Evolutionary conservation across 92 coral and sea anemone species (phyloP), one percentile per base, ranked within the genome.

Genomic region (Palythoa heliodiscus): DNA sequence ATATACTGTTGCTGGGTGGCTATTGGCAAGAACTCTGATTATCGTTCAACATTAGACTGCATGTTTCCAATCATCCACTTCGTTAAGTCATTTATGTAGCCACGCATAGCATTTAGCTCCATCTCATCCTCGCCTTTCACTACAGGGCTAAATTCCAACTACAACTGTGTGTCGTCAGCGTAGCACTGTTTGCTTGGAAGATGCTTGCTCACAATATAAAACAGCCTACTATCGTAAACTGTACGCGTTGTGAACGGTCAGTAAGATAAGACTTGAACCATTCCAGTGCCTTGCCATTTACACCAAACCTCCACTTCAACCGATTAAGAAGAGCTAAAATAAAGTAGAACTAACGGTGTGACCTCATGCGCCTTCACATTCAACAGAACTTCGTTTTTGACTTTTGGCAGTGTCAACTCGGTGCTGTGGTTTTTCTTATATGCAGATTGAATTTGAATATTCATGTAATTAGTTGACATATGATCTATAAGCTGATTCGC

Each of bases 241-340:
- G 35, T 29, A 29, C 35, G 35, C 35, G 35, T 29, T 29, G 35
- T 29, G 35, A 29, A 29, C 35, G 35, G 35, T 29, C 35, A 29
- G 35, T 1, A 29, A 29, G 35, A 66, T 90, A 90, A 63, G 91
- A 87, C 79, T 48, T 76, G 52, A 90, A 87, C 90, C 90, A 89
- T 22, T 75, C 22, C 67, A 90, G 82, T 52, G 77, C 90, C 63
- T 37, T 82, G 58, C 78, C 90, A 25, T 35, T 52, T 47, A 87
- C 70, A 24, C 93, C 90, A 39, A 76, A 24, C 58, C 52, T 68
- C 68, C 82, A 72, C 53, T 57, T 64, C 16, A 87, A 47, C 35
- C 89, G 75, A 52, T 76, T 16, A 47, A 87, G 75, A 60, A 87
- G 82, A 14, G 70, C 35, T 29, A 29, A 29, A 1, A 29, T 29